Evolutionary conservation across 2,888 invertebrate species (phyloP), one percentile per base, ranked within the genome.

Genomic region (Diarsia mendica): DNA sequence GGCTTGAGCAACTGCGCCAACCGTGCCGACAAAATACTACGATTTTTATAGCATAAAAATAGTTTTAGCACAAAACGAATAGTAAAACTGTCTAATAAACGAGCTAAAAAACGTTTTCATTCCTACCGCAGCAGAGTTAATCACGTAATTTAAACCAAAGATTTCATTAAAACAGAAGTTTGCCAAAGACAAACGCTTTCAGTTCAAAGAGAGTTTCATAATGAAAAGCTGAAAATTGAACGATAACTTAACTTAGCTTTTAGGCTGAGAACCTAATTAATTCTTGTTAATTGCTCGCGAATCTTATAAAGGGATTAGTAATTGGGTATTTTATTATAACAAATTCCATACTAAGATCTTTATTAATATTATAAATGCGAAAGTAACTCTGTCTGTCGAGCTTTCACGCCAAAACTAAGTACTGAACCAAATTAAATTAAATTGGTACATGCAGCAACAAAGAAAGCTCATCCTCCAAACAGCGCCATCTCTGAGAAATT

Each of bases 141-240:
- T 81, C 46, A 81, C 28, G 64, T 64, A 81, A 79, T 81, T 39
- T 55, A 67, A 63, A 23, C 55, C 48, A 64, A 76, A 64, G 76
- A 67, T 77, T 60, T 78, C 66, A 65, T 78, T 13, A 83, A 73
- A 61, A 66, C 51, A 33, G 66, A 76, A 76, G 68, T 76, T 80
- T 48, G 28, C n/a, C 13, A 33, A 51, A 73, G 67, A 80, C 69
- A 73, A 73, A 84, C 55, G 76, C 65, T 72, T 76, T 84, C n/a
- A 76, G 71, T 68, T 66, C 33, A 8, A 13, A 46, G 60, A 79
- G 69, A 68, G 6, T 46, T 55, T 49, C 39, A 55, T 68, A 67
- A 65, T 33, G 65, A 71, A 80, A 67, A 48, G 65, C 51, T 68
- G 48, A 76, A 82, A 76, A 48, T 63, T 61, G 20, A 76, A 69